These are phyloP conservation scores for Agrochola lychnidis DNA, from an alignment of 2,888 invertebrate species.

Conservation along the genomic window DNA sequence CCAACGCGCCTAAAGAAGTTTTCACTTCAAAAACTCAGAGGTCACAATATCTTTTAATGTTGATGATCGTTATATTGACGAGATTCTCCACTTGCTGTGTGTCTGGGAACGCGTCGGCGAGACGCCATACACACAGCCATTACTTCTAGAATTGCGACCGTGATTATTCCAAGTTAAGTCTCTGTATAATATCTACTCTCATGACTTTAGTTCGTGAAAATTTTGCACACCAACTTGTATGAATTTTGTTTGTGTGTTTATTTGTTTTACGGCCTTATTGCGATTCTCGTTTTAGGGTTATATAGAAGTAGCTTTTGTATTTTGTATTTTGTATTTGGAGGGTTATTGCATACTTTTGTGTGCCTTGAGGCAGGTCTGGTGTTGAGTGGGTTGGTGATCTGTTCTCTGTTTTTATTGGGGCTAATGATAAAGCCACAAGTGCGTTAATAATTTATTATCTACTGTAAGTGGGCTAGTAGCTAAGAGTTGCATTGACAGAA, in stretches of 20 bases:
- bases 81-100: background rate
- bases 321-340: slow-evolving; percentile 68
- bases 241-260: slow-evolving; percentile 68
- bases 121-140: background rate
- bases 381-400: slow-evolving; percentile 49
- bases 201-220: slow-evolving; percentile 56
- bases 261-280: slow-evolving; percentile 63
- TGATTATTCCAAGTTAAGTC: background rate
- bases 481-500: background rate
- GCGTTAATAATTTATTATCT: background rate
- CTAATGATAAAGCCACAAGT: background rate
- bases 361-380: slow-evolving; percentile 49
- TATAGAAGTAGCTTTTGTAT: slow-evolving; percentile 56
- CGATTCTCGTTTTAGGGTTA: slow-evolving; percentile 64
- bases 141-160: accelerated
- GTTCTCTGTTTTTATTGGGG: background rate
- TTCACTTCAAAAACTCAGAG: too few species aligned
- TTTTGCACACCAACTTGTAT: slow-evolving; percentile 68
- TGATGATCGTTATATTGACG: too few species aligned
- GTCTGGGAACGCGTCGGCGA: background rate
- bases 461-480: too few species aligned
- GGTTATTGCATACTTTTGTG: slow-evolving; percentile 70
- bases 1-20: too few species aligned
- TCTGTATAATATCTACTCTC: slow-evolving; percentile 20
- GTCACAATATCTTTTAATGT: too few species aligned